A percentile compares a stretch with the other conserved stretches of the same genome.
phyloP scores from a whole-genome alignment of 2,797 vertebrate species.

The Selene dorsalis region DNA sequence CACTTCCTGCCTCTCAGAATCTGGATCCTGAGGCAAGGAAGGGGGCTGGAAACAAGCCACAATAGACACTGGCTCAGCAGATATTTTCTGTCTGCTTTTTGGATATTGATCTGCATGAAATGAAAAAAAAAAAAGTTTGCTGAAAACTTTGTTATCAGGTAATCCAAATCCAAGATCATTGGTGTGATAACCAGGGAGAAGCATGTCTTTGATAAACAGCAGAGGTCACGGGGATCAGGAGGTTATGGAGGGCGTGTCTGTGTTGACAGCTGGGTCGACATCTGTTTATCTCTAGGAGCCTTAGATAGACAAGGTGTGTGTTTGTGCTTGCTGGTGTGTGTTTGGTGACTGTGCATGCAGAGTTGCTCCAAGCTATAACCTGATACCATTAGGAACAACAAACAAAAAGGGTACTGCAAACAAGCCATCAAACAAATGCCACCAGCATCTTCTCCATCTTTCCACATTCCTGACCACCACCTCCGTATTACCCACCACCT shows the following conservation, averaged over 20 bases:
- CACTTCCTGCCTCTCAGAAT: slow-evolving; percentile 69
- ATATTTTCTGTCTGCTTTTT: slow-evolving; percentile 50
- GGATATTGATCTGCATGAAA: slow-evolving; percentile 30
- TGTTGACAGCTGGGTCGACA: slow-evolving; percentile 58
- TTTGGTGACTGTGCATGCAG: slow-evolving; percentile 30
- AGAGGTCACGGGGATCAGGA: slow-evolving; percentile 51
- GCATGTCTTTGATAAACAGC: slow-evolving; percentile 57
- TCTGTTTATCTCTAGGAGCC: slow-evolving; percentile 64
- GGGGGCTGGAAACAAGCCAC: slow-evolving; percentile 40
- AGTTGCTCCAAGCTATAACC: slow-evolving; percentile 38
- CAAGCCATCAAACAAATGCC: slow-evolving; percentile 38
- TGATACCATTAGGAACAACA: slow-evolving; percentile 60
- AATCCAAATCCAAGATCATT: slow-evolving; percentile 32
- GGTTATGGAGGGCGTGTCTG: slow-evolving; percentile 48
- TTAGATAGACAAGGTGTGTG: slow-evolving; percentile 51
- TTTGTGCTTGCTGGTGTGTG: slow-evolving; percentile 49
- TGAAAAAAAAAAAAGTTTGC: slow-evolving; percentile 22
- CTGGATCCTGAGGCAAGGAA: slow-evolving; percentile 40
- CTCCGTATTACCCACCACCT: neutral
- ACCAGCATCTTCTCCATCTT: slow-evolving; percentile 42
- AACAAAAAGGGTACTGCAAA: slow-evolving; percentile 34
- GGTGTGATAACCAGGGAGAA: slow-evolving; percentile 32
- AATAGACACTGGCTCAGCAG: slow-evolving; percentile 49
- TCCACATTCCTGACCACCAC: slow-evolving; percentile 53
- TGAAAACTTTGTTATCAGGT: slow-evolving; percentile 31